A percentile compares a stretch with the other conserved stretches of the same genome.
These are phyloP conservation scores for Rattus norvegicus DNA, from an alignment of 2,113 vertebrate genomes.

Conservation along the genomic window DNA sequence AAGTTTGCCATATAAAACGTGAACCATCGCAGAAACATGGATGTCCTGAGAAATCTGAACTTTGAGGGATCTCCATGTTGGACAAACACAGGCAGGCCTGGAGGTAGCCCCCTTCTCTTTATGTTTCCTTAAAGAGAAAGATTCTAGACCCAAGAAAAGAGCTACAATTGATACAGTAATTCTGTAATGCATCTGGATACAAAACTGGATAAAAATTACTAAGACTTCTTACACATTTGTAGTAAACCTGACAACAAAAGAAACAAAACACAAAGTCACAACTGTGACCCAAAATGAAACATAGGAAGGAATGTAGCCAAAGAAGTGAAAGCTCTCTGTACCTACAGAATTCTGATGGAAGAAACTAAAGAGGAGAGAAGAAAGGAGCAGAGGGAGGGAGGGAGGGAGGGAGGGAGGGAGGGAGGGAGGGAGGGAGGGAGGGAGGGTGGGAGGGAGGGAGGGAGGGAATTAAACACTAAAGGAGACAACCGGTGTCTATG, in stretches of 20 bases:
- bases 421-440: not conserved
- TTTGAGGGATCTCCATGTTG: not conserved
- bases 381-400: too few species aligned
- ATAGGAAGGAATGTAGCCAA: not conserved
- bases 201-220: constrained; percentile 5
- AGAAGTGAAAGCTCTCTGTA: not conserved
- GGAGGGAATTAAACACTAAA: not conserved
- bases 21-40: constrained; percentile 12
- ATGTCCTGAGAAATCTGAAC: constrained; percentile 22
- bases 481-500: not conserved
- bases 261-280: not conserved
- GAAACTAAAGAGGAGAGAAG: not conserved
- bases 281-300: not conserved
- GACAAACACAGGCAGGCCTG: not conserved
- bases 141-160: not conserved
- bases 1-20: not conserved
- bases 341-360: not conserved
- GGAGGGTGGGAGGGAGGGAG: too few species aligned
- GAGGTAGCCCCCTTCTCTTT: not conserved
- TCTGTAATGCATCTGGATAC: not conserved
- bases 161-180: not conserved
- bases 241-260: not conserved
- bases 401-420: too few species aligned
- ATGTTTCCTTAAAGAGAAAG: not conserved
- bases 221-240: not conserved